Evolutionary conservation across 1,140 invertebrate species (phyloP), one percentile per base, ranked within the genome.

Genomic region (Drosophila mojavensis): DNA sequence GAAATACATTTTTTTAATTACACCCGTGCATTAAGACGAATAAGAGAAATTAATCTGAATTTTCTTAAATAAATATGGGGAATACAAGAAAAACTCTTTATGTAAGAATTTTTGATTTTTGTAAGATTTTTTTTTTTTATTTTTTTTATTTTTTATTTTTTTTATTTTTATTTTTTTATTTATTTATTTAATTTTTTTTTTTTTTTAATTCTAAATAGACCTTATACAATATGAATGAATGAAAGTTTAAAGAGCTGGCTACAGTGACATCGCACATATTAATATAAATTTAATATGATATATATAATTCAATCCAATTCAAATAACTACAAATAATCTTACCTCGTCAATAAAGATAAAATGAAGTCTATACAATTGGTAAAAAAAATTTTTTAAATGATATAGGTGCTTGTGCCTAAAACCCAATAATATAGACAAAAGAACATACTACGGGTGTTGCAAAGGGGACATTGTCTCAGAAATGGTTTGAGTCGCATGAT

Each of bases 131-230:
- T 43, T 55, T 67, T 70, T 75, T 82, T 88, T 88, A 88, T 67
- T 70, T 75, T 82, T 88, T 88, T 81, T 60, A n/a, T n/a, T n/a
- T n/a, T n/a, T n/a, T n/a, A n/a, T n/a, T n/a, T n/a, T n/a, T n/a
- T n/a, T n/a, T n/a, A n/a, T n/a, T n/a, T n/a, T n/a, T n/a, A n/a
- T n/a, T n/a, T n/a, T n/a, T n/a, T n/a, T n/a, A n/a, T n/a, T n/a
- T n/a, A n/a, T n/a, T n/a, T n/a, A n/a, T n/a, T n/a, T n/a, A n/a
- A n/a, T n/a, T n/a, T n/a, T 43, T 43, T 78, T 56, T 43, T 55
- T 67, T 70, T 75, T 82, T 88, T 88, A 88, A 89, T 74, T 74
- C 80, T 89, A 89, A 76, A 79, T 89, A 89, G 48, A 73, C 33
- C 66, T 78, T 89, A 75, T 84, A 72, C 64, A 86, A 67, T 79